Evolutionary conservation across 1,140 invertebrate genomes (phyloP), one percentile per base, ranked within the genome.

Genomic region (Drosophila biarmipes): DNA sequence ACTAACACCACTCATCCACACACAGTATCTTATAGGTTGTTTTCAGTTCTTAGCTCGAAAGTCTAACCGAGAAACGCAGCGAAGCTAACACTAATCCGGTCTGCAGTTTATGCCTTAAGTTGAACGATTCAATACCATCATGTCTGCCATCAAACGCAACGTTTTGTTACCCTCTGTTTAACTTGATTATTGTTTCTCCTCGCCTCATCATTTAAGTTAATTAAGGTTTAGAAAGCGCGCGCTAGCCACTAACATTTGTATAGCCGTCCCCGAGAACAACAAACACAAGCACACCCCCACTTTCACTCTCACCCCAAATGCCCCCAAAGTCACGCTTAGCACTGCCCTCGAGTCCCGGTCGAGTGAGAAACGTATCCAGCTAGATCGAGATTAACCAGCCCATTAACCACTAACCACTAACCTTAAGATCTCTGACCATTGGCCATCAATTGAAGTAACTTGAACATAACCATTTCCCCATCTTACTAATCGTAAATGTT

Each of bases 191-290:
- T 48, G 29, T 58, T 58, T 59, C 40, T 29, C 72, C 57, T 56
- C 27, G 43, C 57, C 69, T 62, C 51, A 63, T 71, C 43, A 64
- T 66, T 82, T 86, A 66, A 73, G 46, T 81, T 77, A 68, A 49
- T 67, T 73, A 62, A 86, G 71, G 71, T 67, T 79, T 79, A 73
- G 51, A 79, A 84, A 84, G 56, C 81, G 80, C 80, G 75, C 73
- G 58, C 57, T 74, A 66, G 48, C 63, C 46, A 79, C 68, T 81
- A 78, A 81, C 79, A 68, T 53, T 53, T 57, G 52, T 61, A 61
- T 57, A 38, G 57, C 40, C 35, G 37, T 10, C 27, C 15, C 19
- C 0, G 7, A 63, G 29, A 43, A 43, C 17, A 14, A 43, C 15
- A 53, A 31, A 51, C 58, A 51, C 27, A 40, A 21, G 19, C 38